Evolutionary conservation across 2,888 invertebrate species (phyloP).

Genomic region (Cremastobaeus sp.): DNA sequence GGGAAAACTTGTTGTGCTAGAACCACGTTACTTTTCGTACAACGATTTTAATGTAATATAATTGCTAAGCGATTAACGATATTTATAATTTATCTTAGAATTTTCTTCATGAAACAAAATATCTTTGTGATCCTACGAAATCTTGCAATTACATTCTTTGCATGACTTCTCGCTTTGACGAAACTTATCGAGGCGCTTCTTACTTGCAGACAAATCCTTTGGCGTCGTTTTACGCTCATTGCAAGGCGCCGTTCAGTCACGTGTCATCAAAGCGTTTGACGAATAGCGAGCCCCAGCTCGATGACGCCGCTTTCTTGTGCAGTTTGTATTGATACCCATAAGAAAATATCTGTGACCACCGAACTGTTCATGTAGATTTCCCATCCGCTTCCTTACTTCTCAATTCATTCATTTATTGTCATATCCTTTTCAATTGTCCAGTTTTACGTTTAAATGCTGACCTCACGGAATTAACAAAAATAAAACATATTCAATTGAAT

Average conservation of each 20-base stretch:
- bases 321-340: slow-evolving; percentile 44
- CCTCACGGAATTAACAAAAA: too few species aligned
- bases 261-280: slow-evolving; percentile 68
- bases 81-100: too few species aligned
- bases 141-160: slow-evolving; percentile 69
- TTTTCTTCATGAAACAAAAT: too few species aligned
- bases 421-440: slow-evolving; percentile 8
- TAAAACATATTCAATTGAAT: too few species aligned
- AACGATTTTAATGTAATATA: too few species aligned
- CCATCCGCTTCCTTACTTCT: slow-evolving; percentile 1
- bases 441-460: too few species aligned
- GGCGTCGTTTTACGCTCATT: slow-evolving; percentile 69
- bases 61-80: too few species aligned
- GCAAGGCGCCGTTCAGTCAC: slow-evolving; percentile 68
- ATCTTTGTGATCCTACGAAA: slow-evolving; percentile 34
- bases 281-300: slow-evolving; percentile 48
- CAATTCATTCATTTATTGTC: not conserved
- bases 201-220: slow-evolving; percentile 59
- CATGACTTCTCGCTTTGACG: slow-evolving; percentile 66
- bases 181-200: slow-evolving; percentile 51
- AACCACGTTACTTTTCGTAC: too few species aligned
- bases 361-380: slow-evolving; percentile 34
- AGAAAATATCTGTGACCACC: slow-evolving; percentile 44
- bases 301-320: slow-evolving; percentile 36
- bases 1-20: too few species aligned